Conservation (phyloP, 1,140 invertebrate species). For the Drosophila auraria region DNA sequence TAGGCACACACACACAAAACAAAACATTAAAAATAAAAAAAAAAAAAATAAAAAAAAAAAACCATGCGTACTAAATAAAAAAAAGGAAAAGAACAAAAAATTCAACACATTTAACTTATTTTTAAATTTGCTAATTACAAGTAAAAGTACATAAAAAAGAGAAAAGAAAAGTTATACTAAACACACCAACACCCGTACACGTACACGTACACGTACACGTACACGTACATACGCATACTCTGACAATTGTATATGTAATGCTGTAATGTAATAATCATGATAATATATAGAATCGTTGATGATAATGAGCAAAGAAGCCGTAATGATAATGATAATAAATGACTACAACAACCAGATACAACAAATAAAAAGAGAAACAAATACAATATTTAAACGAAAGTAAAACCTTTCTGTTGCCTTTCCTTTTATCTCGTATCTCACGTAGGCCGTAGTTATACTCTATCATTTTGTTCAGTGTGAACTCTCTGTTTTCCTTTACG, state of each 20-base stretch:
- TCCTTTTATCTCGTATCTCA: constrained; percentile 18
- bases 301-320: constrained; percentile 52
- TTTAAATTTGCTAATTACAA: constrained; percentile 39
- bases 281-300: constrained; percentile 64
- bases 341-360: constrained; percentile 48
- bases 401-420: constrained; percentile 37
- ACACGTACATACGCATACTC: constrained; percentile 42
- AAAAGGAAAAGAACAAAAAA: constrained; percentile 13
- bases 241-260: constrained; percentile 65
- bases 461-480: constrained; percentile 59
- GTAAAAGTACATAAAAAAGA: background rate
- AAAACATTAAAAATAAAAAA: constrained; percentile 8
- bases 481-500: constrained; percentile 6
- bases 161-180: constrained; percentile 11
- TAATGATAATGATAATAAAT: constrained; percentile 63
- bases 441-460: constrained; percentile 3
- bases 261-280: constrained; percentile 73
- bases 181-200: constrained; percentile 31
- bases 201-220: constrained; percentile 23
- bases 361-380: constrained; percentile 54
- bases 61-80: constrained; percentile 10
- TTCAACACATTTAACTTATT: constrained; percentile 45
- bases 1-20: constrained; percentile 45
- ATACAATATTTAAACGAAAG: constrained; percentile 56
- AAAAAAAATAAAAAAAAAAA: constrained; percentile 16